Conservation (phyloP, 2,797 vertebrate species). For the Anguilla marmorata region DNA sequence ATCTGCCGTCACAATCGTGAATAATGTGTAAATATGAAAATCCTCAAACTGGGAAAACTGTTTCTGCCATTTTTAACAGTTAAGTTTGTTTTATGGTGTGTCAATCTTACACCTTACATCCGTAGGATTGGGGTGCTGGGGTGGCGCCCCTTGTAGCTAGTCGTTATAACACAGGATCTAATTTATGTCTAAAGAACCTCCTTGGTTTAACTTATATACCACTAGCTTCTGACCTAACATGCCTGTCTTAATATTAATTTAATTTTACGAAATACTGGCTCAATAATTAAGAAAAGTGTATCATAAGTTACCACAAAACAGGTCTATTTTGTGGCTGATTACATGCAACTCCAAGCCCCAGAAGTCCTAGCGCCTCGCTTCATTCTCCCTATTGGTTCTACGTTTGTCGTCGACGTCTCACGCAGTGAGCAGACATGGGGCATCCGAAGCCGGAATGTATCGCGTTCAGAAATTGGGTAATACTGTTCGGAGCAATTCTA, state of each 20-base stretch:
- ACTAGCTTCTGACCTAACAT: background rate
- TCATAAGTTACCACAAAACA: background rate
- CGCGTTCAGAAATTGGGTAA: slow-evolving; percentile 46
- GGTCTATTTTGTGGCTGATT: background rate
- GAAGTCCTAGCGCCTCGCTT: slow-evolving; percentile 39
- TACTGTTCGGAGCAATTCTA: slow-evolving; percentile 50
- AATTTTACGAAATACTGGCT: background rate
- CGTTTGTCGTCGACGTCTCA: slow-evolving; percentile 39
- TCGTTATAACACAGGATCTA: background rate
- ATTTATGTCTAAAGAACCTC: background rate
- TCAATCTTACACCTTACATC: too few relatives aligned
- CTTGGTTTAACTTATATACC: background rate
- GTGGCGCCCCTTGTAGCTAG: background rate
- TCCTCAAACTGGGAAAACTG: too few relatives aligned
- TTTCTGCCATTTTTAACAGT: too few relatives aligned
- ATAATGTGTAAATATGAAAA: too few relatives aligned
- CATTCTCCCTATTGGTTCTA: slow-evolving; percentile 61
- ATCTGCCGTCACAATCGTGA: too few relatives aligned
- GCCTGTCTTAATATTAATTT: background rate
- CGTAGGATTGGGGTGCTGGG: background rate
- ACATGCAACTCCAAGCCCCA: slow-evolving; percentile 65
- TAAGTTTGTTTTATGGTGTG: too few relatives aligned
- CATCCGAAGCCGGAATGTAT: slow-evolving; percentile 50
- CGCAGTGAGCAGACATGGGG: slow-evolving; percentile 60
- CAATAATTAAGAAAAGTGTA: background rate